Evolutionary conservation across 2,113 vertebrate genomes (phyloP), one percentile per base, ranked within the genome.

Genomic region (Megaceryle maxima): DNA sequence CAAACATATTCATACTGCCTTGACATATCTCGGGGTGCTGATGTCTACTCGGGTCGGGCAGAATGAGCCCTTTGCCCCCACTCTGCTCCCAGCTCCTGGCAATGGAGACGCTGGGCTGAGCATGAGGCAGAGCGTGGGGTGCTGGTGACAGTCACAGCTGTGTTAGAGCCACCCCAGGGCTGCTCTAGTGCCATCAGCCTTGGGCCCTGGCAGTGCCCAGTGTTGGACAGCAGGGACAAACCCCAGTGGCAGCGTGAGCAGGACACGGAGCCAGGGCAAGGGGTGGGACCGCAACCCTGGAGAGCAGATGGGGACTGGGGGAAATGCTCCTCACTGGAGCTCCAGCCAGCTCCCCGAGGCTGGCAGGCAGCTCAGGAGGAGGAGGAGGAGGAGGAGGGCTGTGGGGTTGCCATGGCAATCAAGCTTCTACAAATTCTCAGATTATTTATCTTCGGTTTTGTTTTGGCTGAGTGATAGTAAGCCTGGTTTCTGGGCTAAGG

Each of bases 391-490:
- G 81, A 76, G 87, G 72, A 62, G 41, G 77, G 70, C 57, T 77
- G 75, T 2, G 0, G 51, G 68, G 96, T 95, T 97, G 96, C 96
- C 93, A 96, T 96, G 95, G 26, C 15, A 68, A 95, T 79, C 6
- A 15, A 86, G 89, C 93, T 73, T 51, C 92, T 64, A 83, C 87
- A 96, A 84, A 96, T 91, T 73, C 81, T 43, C 2, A 1, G 77
- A 28, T 96, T 92, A 82, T 95, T 94, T 95, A 51, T 92, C 89
- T 63, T 56, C 1, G 5, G 51, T 18, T 84, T 82, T 91, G 73
- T 68, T 97, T 70, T 28, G 89, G 90, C 83, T 66, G 72, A 24
- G 59, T 20, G 83, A 43, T 77, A 62, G 67, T 10, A 28, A 70
- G 51, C 10, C 64, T 62, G 31, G 69, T 76, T 94, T 8, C 76